These are phyloP conservation scores for Cosmia trapezina DNA, from an alignment of 2,888 invertebrate genomes.

Conservation along the genomic window DNA sequence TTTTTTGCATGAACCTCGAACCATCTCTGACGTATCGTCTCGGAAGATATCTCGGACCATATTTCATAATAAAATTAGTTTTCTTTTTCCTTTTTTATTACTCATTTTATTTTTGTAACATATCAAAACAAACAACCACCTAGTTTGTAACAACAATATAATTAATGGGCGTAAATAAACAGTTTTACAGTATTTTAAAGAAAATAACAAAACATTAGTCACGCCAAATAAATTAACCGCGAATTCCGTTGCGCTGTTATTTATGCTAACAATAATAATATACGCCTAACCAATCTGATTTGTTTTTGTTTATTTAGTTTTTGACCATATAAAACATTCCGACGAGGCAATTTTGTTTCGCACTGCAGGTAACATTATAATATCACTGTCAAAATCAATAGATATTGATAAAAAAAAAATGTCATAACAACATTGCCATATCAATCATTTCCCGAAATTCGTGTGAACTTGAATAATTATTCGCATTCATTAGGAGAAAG, in stretches of 20 bases:
- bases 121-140: not conserved
- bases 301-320: no score
- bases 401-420: slow-evolving; percentile 14
- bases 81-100: not conserved
- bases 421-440: slow-evolving; percentile 49
- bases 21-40: slow-evolving; percentile 63
- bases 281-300: not conserved
- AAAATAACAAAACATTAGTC: slow-evolving; percentile 23
- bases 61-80: slow-evolving; percentile 31
- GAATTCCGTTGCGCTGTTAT: slow-evolving; percentile 7
- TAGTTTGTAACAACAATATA: not conserved
- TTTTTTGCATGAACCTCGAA: slow-evolving; percentile 56
- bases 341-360: slow-evolving; percentile 6
- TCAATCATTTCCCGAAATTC: slow-evolving; percentile 23
- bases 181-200: not conserved
- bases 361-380: slow-evolving; percentile 34
- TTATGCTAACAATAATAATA: not conserved
- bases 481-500: slow-evolving; percentile 1
- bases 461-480: not conserved
- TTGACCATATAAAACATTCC: no score
- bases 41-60: slow-evolving; percentile 54
- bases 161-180: slow-evolving; percentile 1
- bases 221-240: not conserved
- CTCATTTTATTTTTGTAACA: not conserved
- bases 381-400: slow-evolving; percentile 59